A percentile compares a stretch with the other conserved stretches of the same genome.
Evolutionary conservation across 2,797 vertebrate species (phyloP).

Genomic region (Sebastes trivittatus): DNA sequence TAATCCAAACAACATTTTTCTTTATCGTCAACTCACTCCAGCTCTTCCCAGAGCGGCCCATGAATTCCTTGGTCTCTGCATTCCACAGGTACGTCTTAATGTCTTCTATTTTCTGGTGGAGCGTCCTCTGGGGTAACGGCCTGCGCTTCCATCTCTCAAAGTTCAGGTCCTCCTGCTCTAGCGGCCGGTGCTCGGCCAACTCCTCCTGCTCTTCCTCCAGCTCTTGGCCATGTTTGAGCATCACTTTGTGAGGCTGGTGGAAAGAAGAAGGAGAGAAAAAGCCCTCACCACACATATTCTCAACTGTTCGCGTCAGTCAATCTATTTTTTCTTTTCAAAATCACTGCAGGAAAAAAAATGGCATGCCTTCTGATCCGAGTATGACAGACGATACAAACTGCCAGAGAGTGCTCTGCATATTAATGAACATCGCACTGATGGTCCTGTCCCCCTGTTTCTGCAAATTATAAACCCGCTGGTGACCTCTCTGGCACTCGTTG

Average conservation of each 20-base stretch:
- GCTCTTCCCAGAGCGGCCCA: constrained; percentile 94
- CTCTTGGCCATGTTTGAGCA: constrained; percentile 82
- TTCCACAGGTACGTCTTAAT: constrained; percentile 94
- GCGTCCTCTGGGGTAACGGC: constrained; percentile 86
- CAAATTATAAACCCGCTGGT: constrained; percentile 76
- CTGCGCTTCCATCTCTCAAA: constrained; percentile 85
- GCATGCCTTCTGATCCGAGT: constrained; percentile 70
- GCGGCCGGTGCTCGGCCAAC: constrained; percentile 84
- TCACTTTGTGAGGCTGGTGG: constrained; percentile 74
- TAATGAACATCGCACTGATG: constrained; percentile 68
- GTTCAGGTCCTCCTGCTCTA: constrained; percentile 87
- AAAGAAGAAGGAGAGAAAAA: constrained; percentile 71
- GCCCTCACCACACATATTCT: constrained; percentile 71
- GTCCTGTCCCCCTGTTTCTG: constrained; percentile 68
- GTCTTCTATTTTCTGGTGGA: constrained; percentile 85
- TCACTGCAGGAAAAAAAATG: constrained; percentile 55
- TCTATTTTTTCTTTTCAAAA: constrained; percentile 56
- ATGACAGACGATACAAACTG: constrained; percentile 60
- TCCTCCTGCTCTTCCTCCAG: constrained; percentile 83
- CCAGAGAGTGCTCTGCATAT: constrained; percentile 69
- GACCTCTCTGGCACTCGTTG: constrained; percentile 79
- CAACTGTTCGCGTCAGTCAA: constrained; percentile 50
- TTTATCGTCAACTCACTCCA: constrained; percentile 89
- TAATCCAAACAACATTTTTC: constrained; percentile 16
- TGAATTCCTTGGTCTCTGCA: constrained; percentile 92